These are phyloP conservation scores for Heliconius eleuchia DNA, from an alignment of 1,140 invertebrate genomes.

Conservation along the genomic window DNA sequence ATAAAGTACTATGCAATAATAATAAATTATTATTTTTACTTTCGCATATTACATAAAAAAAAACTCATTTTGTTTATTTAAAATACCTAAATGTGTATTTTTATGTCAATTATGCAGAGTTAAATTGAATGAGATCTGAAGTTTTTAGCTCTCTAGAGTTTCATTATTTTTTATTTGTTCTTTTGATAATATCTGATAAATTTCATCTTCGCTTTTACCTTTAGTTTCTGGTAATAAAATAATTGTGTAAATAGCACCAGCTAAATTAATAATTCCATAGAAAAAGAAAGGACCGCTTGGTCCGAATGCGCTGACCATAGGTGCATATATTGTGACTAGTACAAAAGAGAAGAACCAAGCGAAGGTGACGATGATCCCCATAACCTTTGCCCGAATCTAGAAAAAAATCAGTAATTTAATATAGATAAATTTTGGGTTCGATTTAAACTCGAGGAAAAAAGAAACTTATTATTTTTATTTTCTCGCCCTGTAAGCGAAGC, in stretches of 20 bases:
- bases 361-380: conserved; percentile 46
- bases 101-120: neutral
- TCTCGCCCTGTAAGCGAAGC: too few relatives aligned
- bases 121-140: neutral
- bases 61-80: neutral
- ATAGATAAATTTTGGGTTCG: too few relatives aligned
- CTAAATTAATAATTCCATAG: conserved; percentile 42
- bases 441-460: too few relatives aligned
- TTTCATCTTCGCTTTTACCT: conserved; percentile 49
- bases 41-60: neutral
- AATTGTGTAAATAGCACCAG: conserved; percentile 39
- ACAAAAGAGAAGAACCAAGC: conserved; percentile 54
- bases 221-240: conserved; percentile 52
- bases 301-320: conserved; percentile 41
- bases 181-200: conserved; percentile 21
- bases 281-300: conserved; percentile 43
- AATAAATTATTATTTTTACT: neutral
- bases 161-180: neutral
- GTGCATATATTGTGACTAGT: conserved; percentile 44
- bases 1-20: neutral
- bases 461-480: too few relatives aligned
- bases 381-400: conserved; percentile 58
- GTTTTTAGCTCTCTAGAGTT: neutral
- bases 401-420: conserved; percentile 27
- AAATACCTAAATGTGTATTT: neutral